These are phyloP conservation scores for Operophtera brumata DNA, from an alignment of 2,888 invertebrate genomes.

Conservation along the genomic window DNA sequence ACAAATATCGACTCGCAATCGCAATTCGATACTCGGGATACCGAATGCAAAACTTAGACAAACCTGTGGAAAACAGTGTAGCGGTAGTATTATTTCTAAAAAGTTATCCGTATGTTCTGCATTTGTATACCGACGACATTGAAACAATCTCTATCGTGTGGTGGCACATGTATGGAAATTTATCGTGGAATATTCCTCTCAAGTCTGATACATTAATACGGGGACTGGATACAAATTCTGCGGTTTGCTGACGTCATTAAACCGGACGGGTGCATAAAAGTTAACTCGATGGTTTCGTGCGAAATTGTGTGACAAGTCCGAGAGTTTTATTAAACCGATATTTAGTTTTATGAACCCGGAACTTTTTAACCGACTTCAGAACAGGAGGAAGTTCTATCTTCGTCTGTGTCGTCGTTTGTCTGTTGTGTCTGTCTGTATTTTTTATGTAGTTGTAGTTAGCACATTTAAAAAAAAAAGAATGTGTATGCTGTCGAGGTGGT, in stretches of 20 bases:
- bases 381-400: too few species aligned
- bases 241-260: neutral
- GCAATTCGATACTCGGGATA: too few species aligned
- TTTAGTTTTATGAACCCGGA: neutral
- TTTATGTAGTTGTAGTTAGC: too few species aligned
- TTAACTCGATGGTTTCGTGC: neutral
- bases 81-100: neutral
- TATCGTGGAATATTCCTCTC: neutral
- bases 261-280: neutral
- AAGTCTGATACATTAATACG: neutral
- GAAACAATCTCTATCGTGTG: neutral
- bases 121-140: neutral
- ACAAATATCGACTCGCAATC: too few species aligned
- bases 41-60: too few species aligned
- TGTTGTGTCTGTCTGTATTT: too few species aligned
- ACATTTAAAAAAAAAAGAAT: too few species aligned
- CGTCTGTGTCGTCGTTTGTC: too few species aligned
- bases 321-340: neutral
- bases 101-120: neutral
- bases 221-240: neutral
- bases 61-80: too few species aligned
- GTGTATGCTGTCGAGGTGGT: too few species aligned
- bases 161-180: neutral
- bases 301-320: neutral
- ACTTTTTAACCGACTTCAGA: neutral